Evolutionary conservation across 2,888 invertebrate species (phyloP).

Genomic region (Omphaloscelis lunosa): DNA sequence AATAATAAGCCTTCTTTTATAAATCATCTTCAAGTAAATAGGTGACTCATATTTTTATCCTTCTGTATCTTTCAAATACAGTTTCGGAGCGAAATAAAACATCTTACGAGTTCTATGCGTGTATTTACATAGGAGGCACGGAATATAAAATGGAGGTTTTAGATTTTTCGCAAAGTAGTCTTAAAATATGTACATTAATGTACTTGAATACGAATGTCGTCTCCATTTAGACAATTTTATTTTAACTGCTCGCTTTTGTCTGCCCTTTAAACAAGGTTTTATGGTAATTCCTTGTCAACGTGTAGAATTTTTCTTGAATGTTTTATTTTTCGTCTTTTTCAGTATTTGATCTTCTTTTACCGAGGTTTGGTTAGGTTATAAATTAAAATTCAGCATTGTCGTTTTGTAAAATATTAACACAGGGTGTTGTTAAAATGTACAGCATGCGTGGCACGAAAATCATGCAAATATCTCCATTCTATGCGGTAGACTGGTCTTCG

Average conservation of each 20-base stretch:
- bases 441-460: neutral
- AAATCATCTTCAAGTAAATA: constrained; percentile 27
- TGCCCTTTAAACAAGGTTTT: constrained; percentile 43
- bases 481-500: constrained; percentile 18
- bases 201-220: constrained; percentile 53
- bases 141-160: constrained; percentile 60
- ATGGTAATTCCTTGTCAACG: constrained; percentile 43
- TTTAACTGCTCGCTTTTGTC: constrained; percentile 50
- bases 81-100: constrained; percentile 54
- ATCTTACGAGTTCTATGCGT: constrained; percentile 50
- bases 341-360: constrained; percentile 13
- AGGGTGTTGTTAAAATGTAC: neutral
- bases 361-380: neutral
- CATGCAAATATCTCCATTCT: constrained; percentile 25
- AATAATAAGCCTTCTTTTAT: constrained; percentile 19
- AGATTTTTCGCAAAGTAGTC: constrained; percentile 61
- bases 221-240: constrained; percentile 57
- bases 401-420: neutral
- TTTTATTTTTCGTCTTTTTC: constrained; percentile 36
- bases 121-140: constrained; percentile 48
- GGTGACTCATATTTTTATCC: constrained; percentile 33
- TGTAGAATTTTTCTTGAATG: constrained; percentile 18
- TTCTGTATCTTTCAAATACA: constrained; percentile 44
- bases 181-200: constrained; percentile 62
- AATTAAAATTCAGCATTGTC: neutral